These are phyloP conservation scores for Sminthurides aquaticus DNA, from an alignment of 2,888 invertebrate genomes.

Conservation along the genomic window DNA sequence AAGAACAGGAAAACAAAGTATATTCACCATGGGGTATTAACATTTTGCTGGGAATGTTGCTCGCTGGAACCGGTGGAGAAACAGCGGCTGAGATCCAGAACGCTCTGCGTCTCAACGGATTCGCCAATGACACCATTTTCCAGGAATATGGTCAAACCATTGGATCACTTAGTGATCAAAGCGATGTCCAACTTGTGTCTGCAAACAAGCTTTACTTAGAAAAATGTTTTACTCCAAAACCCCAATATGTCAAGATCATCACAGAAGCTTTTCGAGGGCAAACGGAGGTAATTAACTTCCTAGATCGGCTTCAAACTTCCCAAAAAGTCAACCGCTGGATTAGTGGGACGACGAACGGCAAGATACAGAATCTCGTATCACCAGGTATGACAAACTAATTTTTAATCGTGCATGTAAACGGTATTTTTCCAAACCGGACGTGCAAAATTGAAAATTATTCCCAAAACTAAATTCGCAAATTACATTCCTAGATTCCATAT, in stretches of 20 bases:
- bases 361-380: not conserved
- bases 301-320: not conserved
- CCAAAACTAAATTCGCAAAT: too few relatives aligned
- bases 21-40: constrained; percentile 13
- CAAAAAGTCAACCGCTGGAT: constrained; percentile 9
- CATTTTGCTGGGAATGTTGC: constrained; percentile 4
- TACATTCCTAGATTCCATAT: not conserved
- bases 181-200: not conserved
- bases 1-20: not conserved
- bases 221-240: not conserved
- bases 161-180: not conserved
- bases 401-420: too few relatives aligned
- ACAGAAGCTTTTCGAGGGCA: constrained; percentile 1
- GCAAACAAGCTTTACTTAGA: constrained; percentile 9
- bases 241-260: not conserved
- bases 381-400: not conserved
- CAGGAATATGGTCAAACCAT: not conserved
- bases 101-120: constrained; percentile 11
- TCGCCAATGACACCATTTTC: constrained; percentile 6
- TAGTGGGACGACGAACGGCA: not conserved
- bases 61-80: constrained; percentile 1
- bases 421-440: too few relatives aligned
- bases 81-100: constrained; percentile 8
- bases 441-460: too few relatives aligned
- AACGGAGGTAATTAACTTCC: not conserved